These are phyloP conservation scores for Cisticola juncidis DNA, from an alignment of 2,113 vertebrate species.

Conservation along the genomic window DNA sequence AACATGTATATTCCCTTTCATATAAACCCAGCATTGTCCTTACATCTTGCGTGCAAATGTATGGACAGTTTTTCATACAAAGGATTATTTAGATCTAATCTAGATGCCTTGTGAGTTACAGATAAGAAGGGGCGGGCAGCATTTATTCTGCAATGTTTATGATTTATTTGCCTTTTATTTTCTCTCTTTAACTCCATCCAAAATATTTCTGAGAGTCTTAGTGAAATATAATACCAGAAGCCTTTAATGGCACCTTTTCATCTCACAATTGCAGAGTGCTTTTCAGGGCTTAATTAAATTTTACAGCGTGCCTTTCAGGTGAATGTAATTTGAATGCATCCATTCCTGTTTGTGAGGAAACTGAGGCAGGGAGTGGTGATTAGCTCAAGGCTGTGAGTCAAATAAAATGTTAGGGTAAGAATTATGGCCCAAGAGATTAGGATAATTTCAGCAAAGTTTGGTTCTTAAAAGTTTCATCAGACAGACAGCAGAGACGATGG, in stretches of 20 bases:
- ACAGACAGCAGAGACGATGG: neutral
- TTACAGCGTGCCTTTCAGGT: constrained; percentile 31
- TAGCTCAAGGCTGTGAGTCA: constrained; percentile 2
- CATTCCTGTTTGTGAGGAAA: constrained; percentile 54
- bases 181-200: constrained; percentile 65
- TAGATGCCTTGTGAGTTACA: constrained; percentile 35
- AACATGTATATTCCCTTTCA: constrained; percentile 55
- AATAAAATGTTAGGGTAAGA: neutral
- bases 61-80: constrained; percentile 46
- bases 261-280: constrained; percentile 45
- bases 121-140: constrained; percentile 43
- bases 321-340: constrained; percentile 44
- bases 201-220: constrained; percentile 60
- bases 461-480: neutral
- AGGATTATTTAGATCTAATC: constrained; percentile 62
- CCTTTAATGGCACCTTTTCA: constrained; percentile 62
- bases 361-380: constrained; percentile 36
- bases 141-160: constrained; percentile 57
- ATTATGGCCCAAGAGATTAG: neutral
- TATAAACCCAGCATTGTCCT: constrained; percentile 46
- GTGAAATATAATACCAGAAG: constrained; percentile 61
- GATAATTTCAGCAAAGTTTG: neutral
- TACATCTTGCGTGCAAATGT: constrained; percentile 65
- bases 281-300: constrained; percentile 66
- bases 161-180: constrained; percentile 66